Evolutionary conservation across 2,113 vertebrate genomes (phyloP).

Genomic region (Cinclus cinclus): DNA sequence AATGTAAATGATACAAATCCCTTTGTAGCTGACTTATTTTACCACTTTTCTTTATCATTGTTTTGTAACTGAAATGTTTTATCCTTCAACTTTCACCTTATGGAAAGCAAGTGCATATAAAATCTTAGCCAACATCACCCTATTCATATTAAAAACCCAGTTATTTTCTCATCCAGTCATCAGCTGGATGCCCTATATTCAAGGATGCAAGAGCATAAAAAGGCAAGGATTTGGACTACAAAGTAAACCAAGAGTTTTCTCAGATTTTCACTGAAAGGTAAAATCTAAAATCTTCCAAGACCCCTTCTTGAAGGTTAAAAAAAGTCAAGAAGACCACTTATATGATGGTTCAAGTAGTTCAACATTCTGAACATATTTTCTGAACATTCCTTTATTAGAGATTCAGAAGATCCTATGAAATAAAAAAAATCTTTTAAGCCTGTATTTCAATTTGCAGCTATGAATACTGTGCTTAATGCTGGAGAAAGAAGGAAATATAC

Average conservation of each 20-base stretch:
- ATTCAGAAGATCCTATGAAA: not conserved
- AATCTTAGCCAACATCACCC: not conserved
- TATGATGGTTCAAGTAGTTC: not conserved
- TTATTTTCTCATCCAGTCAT: not conserved
- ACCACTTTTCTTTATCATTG: not conserved
- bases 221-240: not conserved
- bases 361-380: not conserved
- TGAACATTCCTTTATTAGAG: not conserved
- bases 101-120: not conserved
- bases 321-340: not conserved
- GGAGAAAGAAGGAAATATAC: not conserved
- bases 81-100: not conserved
- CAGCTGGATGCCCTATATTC: not conserved
- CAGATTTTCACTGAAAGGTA: not conserved
- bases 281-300: not conserved
- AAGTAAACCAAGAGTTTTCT: not conserved
- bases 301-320: not conserved
- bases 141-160: not conserved
- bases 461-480: not conserved
- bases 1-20: not conserved
- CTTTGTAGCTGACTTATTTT: not conserved
- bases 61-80: not conserved
- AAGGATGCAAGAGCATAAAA: not conserved
- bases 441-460: not conserved
- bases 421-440: not conserved